phyloP scores from a whole-genome alignment of 1,140 invertebrate genomes.

The Drosophila ohnishii region DNA sequence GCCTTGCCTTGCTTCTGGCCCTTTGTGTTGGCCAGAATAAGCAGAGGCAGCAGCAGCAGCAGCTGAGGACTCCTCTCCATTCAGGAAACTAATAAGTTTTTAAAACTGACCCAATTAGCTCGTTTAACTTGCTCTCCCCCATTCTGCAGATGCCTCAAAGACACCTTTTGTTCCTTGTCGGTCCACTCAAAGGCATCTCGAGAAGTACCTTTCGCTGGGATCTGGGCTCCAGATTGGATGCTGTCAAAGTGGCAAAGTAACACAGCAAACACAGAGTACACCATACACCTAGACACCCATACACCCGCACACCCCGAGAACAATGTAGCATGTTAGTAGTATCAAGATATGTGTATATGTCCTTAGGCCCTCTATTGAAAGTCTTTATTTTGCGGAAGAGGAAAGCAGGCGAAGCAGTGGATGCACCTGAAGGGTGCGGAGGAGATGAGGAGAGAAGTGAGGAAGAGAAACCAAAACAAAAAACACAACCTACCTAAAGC shows the following conservation, averaged over 20 bases:
- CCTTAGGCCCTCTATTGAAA: slow-evolving; percentile 70
- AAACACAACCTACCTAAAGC: slow-evolving; percentile 77
- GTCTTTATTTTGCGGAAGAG: slow-evolving; percentile 59
- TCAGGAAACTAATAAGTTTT: slow-evolving; percentile 67
- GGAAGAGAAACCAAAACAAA: slow-evolving; percentile 41
- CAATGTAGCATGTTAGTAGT: slow-evolving; percentile 68
- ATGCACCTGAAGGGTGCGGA: slow-evolving; percentile 11
- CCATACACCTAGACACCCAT: slow-evolving; percentile 1
- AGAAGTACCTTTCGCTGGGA: slow-evolving; percentile 15
- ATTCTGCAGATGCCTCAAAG: slow-evolving; percentile 41
- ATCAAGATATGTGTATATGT: slow-evolving; percentile 57
- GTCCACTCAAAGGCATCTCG: slow-evolving; percentile 49
- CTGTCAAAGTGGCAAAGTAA: slow-evolving; percentile 40
- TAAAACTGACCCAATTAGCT: slow-evolving; percentile 72
- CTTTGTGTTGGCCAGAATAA: slow-evolving; percentile 40
- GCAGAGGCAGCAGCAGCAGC: background rate
- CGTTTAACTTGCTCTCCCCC: slow-evolving; percentile 41
- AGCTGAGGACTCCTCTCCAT: slow-evolving; percentile 22
- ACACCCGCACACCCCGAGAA: slow-evolving; percentile 33
- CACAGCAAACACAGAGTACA: slow-evolving; percentile 36
- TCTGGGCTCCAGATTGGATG: slow-evolving; percentile 34
- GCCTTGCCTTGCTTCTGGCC: slow-evolving; percentile 5
- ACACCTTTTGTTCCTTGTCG: slow-evolving; percentile 60
- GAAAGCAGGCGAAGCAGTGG: slow-evolving; percentile 8
- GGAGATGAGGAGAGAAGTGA: background rate